phyloP scores from a whole-genome alignment of 2,888 invertebrate genomes.

The Lithophane socia region DNA sequence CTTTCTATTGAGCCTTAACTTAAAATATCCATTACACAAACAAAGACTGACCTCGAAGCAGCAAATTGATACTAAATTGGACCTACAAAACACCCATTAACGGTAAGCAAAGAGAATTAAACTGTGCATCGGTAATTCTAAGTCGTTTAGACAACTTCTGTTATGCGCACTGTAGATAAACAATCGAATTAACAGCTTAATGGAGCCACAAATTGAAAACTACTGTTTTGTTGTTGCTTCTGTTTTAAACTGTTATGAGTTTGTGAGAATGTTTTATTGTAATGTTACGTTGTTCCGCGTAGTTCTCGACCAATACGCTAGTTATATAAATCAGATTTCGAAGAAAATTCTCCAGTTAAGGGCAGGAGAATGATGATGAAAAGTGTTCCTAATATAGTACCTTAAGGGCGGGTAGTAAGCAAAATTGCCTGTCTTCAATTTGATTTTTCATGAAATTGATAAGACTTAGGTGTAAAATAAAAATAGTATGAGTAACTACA shows the following conservation, averaged over 20 bases:
- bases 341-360: neutral
- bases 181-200: constrained; percentile 83
- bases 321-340: neutral
- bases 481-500: too few species aligned
- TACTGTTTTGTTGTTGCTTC: constrained; percentile 78
- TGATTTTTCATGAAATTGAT: too few species aligned
- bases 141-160: constrained; percentile 75
- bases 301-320: neutral
- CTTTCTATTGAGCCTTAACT: neutral
- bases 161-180: constrained; percentile 76
- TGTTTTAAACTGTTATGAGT: constrained; percentile 55
- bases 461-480: too few species aligned
- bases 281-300: constrained; percentile 2
- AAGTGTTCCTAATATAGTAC: neutral
- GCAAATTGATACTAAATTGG: constrained; percentile 57
- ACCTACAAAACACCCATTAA: constrained; percentile 58
- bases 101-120: constrained; percentile 55
- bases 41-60: constrained; percentile 40
- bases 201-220: constrained; percentile 80
- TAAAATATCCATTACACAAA: constrained; percentile 43
- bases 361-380: neutral
- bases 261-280: constrained; percentile 9
- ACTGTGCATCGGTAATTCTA: constrained; percentile 64
- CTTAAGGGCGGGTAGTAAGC: too few species aligned
- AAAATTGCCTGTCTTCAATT: too few species aligned